Base-by-base conservation (phyloP, 2,113 vertebrate genomes). In the Channa argus region DNA sequence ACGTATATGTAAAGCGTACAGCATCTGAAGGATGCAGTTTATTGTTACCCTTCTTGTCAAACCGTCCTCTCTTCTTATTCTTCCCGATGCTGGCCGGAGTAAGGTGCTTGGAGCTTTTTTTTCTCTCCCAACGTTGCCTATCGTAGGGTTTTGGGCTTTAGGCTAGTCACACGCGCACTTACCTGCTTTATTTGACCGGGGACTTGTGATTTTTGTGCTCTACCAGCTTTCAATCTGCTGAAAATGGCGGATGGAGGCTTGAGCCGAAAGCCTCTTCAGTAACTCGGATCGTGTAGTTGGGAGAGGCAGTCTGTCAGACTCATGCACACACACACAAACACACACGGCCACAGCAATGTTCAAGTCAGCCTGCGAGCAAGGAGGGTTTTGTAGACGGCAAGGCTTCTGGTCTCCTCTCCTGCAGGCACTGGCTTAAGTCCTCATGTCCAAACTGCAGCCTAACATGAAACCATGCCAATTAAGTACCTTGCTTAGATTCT, bases 181-280 rank as follows among this genome's bases (percentile, higher is more conserved):
- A 93, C 92, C 93, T 93, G 90, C 87, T 50, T 60, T 61, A 68
- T 85, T 67, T 87, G 50, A 87, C 61, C 81, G 74, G 89, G 82
- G 68, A 71, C 69, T 77, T 79, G 81, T 71, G 73, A 15, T 86
- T 88, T 86, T 85, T 68, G 89, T 63, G 89, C 69, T 90, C 81
- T 90, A 92, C 87, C 90, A 92, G 90, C 74, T 88, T 82, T 77
- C 86, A 91, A 84, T 92, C 85, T 69, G 87, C 86, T 87, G 91
- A 94, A 94, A 93, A 94, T 94, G 93, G 92, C 92, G 92, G 92
- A 92, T 89, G 89, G 81, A 91, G 87, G 84, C 70, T 83, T 56
- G 84, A 81, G 86, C 67, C 75, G 83, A 64, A 65, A 84, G 79
- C 71, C 78, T 87, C 79, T 64, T 79, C 88, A 60, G 73, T 72